Evolutionary conservation across 2,113 vertebrate genomes (phyloP).

Genomic region (Periophthalmus modestus): DNA sequence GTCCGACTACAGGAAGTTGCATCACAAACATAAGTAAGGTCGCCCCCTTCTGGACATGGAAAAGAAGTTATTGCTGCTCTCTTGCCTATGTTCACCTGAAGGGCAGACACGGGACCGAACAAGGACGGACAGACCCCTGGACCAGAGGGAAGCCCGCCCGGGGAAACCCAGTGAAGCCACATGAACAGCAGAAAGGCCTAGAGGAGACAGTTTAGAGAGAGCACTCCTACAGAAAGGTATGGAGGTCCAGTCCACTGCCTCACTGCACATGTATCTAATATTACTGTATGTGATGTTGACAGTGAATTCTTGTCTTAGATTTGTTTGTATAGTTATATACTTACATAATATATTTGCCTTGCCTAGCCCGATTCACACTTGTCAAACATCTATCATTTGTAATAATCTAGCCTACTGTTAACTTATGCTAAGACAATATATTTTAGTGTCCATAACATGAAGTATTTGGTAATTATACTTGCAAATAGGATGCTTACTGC

Average conservation of each 20-base stretch:
- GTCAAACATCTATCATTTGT: background rate
- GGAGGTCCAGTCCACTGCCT: constrained; percentile 12
- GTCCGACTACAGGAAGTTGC: constrained; percentile 61
- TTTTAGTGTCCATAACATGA: background rate
- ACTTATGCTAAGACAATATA: background rate
- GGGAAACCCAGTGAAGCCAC: constrained; percentile 34
- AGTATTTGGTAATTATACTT: background rate
- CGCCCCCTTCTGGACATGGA: constrained; percentile 60
- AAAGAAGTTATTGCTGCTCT: constrained; percentile 32
- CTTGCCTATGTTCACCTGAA: constrained; percentile 45
- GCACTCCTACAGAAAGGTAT: constrained; percentile 35
- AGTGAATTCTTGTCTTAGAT: background rate
- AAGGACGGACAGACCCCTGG: constrained; percentile 37
- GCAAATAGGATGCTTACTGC: background rate
- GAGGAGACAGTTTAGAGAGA: constrained; percentile 40
- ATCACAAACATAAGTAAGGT: constrained; percentile 39
- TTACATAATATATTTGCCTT: background rate
- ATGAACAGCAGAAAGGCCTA: constrained; percentile 31
- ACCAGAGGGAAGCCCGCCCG: constrained; percentile 23
- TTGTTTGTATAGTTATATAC: background rate
- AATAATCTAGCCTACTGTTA: background rate
- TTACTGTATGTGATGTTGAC: background rate
- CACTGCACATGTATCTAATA: constrained; percentile 4
- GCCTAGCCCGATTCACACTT: background rate
- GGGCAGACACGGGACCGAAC: constrained; percentile 52